Conservation (phyloP, 2,888 invertebrate genomes). For the Clistopyga incitator region DNA sequence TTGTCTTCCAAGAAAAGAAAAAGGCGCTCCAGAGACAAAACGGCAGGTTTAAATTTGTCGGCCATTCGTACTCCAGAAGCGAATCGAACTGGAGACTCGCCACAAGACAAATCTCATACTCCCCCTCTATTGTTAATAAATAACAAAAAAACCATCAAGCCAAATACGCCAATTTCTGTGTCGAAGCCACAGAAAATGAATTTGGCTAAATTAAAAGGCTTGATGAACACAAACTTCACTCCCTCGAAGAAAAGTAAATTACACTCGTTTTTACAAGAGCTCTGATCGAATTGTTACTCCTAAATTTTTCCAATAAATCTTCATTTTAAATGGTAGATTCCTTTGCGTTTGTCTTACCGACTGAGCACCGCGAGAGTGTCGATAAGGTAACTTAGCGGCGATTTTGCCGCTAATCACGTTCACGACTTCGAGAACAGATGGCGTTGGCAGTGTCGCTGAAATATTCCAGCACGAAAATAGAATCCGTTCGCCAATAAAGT, state of each 20-base stretch:
- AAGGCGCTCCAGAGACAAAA: conserved; percentile 81
- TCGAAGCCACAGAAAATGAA: conserved; percentile 76
- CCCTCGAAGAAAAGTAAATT: conserved; percentile 75
- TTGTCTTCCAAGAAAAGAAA: conserved; percentile 78
- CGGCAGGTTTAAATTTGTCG: conserved; percentile 83
- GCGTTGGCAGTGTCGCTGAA: conserved; percentile 40
- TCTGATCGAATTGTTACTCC: conserved; percentile 65
- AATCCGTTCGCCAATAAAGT: neutral
- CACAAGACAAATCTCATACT: conserved; percentile 26
- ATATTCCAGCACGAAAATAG: conserved; percentile 32
- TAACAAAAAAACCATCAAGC: conserved; percentile 60
- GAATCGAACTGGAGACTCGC: conserved; percentile 15
- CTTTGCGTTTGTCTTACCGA: neutral
- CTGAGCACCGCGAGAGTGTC: neutral
- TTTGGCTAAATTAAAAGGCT: conserved; percentile 75
- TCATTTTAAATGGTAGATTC: neutral
- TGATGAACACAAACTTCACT: conserved; percentile 71
- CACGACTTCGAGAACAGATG: conserved; percentile 44
- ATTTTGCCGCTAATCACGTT: neutral
- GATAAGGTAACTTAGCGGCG: neutral
- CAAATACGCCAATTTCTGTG: conserved; percentile 65
- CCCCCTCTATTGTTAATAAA: conserved; percentile 29
- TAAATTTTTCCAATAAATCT: conserved; percentile 36
- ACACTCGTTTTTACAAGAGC: conserved; percentile 77
- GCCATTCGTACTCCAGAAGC: conserved; percentile 37